These are phyloP conservation scores for Drosophila maculinotata DNA, from an alignment of 2,888 invertebrate genomes.

Conservation along the genomic window DNA sequence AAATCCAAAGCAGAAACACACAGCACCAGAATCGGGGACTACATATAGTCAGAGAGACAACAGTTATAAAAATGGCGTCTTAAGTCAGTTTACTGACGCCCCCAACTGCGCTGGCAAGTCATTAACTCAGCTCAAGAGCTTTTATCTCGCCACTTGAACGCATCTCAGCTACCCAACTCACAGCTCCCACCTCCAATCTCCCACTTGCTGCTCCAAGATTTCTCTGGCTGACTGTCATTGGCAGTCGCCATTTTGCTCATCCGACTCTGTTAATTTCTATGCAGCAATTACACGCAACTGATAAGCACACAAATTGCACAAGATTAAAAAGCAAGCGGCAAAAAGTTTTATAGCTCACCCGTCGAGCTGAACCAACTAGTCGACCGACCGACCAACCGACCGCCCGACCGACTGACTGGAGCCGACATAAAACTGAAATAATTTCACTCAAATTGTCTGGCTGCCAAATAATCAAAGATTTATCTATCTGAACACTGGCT, in stretches of 20 bases:
- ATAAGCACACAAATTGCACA: conserved; percentile 58
- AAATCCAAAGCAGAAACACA: conserved; percentile 41
- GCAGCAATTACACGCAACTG: conserved; percentile 80
- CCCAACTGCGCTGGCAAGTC: conserved; percentile 69
- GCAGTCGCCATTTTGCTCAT: conserved; percentile 60
- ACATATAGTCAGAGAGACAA: conserved; percentile 31
- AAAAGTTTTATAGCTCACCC: conserved; percentile 61
- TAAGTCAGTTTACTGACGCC: conserved; percentile 64
- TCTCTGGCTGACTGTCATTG: conserved; percentile 51
- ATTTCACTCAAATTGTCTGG: conserved; percentile 43
- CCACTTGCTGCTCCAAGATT: too few species aligned
- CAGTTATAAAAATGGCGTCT: conserved; percentile 77
- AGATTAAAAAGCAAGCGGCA: conserved; percentile 66
- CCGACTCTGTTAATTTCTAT: conserved; percentile 78
- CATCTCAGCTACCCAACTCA: conserved; percentile 43
- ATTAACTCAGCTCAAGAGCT: conserved; percentile 78
- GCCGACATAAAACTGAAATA: conserved; percentile 69
- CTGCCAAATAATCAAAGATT: conserved; percentile 32
- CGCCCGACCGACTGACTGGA: conserved; percentile 57
- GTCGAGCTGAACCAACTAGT: conserved; percentile 15
- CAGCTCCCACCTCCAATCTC: neutral
- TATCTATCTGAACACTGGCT: conserved; percentile 9
- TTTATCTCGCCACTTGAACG: conserved; percentile 76
- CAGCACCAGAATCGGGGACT: conserved; percentile 18
- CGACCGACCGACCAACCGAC: conserved; percentile 18